Percentiles rank a stretch among this genome's conserved stretches.
Conservation (phyloP, 2,888 invertebrate species). For the Eupithecia exiguata region DNA sequence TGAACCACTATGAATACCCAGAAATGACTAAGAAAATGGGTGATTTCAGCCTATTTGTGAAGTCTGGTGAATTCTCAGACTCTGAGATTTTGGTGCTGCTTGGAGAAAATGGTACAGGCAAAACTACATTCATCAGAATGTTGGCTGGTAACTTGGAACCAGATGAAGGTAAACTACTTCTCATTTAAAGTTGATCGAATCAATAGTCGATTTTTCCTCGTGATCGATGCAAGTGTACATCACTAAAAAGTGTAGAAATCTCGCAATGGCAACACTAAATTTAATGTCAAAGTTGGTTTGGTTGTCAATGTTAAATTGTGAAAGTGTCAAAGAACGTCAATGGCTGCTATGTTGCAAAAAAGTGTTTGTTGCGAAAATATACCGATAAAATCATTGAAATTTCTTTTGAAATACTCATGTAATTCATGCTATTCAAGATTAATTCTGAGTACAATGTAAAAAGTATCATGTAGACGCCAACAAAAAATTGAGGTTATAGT, state of each 20-base stretch:
- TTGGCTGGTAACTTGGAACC: slow-evolving; percentile 97
- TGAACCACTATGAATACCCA: slow-evolving; percentile 98
- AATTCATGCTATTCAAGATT: slow-evolving; percentile 35
- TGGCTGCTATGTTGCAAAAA: slow-evolving; percentile 58
- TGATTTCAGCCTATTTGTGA: slow-evolving; percentile 90
- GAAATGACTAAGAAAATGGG: slow-evolving; percentile 94
- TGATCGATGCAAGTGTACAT: neutral
- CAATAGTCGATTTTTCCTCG: slow-evolving; percentile 20
- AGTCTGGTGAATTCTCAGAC: slow-evolving; percentile 98
- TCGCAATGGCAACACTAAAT: slow-evolving; percentile 56
- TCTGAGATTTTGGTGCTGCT: slow-evolving; percentile 99
- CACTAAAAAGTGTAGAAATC: slow-evolving; percentile 24
- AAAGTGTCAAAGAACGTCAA: slow-evolving; percentile 62
- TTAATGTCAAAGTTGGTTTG: slow-evolving; percentile 51
- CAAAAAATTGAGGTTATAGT: slow-evolving; percentile 72
- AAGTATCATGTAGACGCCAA: slow-evolving; percentile 57
- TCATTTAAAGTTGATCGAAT: neutral
- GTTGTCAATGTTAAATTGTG: slow-evolving; percentile 51
- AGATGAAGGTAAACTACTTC: slow-evolving; percentile 85
- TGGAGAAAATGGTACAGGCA: slow-evolving; percentile 99
- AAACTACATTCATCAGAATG: slow-evolving; percentile 99
- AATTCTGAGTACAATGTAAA: slow-evolving; percentile 37
- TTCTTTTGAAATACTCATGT: slow-evolving; percentile 46
- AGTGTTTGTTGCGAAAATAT: slow-evolving; percentile 49
- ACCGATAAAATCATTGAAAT: slow-evolving; percentile 41